phyloP scores from a whole-genome alignment of 2,888 invertebrate genomes.

The Litoditis marina region DNA sequence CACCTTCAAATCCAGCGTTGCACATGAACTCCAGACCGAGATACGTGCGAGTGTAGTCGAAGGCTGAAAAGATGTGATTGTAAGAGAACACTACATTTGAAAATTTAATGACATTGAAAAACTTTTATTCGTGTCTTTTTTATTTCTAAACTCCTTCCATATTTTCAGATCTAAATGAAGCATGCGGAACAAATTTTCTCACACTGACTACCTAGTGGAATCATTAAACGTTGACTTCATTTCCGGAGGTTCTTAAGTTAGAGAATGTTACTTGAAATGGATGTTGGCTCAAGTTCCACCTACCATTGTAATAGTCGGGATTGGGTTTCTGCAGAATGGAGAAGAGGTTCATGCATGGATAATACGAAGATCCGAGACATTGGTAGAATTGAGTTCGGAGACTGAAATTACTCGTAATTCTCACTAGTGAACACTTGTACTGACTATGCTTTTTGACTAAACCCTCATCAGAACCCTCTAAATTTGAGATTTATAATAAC shows the following conservation, averaged over 20 bases:
- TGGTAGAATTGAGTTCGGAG: slow-evolving; percentile 45
- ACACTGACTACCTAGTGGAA: no score
- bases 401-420: slow-evolving; percentile 19
- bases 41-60: slow-evolving; percentile 44
- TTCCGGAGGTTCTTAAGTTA: no score
- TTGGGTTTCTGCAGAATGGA: slow-evolving; percentile 30
- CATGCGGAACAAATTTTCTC: no score
- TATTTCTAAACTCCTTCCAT: no score
- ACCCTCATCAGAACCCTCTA: no score
- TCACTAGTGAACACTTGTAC: background rate
- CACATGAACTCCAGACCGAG: slow-evolving; percentile 44
- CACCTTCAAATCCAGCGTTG: slow-evolving; percentile 46
- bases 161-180: no score
- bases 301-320: slow-evolving; percentile 28
- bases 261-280: no score
- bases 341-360: slow-evolving; percentile 43
- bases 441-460: no score
- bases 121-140: no score
- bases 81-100: no score
- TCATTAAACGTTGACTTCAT: no score
- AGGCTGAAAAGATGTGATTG: slow-evolving; percentile 32
- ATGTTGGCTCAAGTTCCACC: no score
- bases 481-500: background rate
- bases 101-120: background rate
- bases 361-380: slow-evolving; percentile 49